Conservation (phyloP, 2,113 vertebrate genomes). For the Phalacrocorax pelagicus region DNA sequence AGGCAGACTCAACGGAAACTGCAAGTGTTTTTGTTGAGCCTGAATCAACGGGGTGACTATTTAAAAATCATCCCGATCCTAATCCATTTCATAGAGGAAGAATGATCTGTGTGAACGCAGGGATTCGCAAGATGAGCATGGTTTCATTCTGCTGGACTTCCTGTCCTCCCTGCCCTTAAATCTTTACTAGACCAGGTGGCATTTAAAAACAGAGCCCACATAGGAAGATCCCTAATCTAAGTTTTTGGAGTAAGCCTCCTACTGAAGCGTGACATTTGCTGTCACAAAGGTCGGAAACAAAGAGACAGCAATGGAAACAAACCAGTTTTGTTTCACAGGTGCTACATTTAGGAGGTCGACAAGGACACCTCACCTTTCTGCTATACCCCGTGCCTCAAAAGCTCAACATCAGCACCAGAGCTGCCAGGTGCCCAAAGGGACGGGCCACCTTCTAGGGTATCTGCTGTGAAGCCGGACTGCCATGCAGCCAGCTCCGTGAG, state of each 20-base stretch:
- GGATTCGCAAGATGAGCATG: neutral
- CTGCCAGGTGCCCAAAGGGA: too few species aligned
- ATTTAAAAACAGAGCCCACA: neutral
- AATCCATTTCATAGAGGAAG: neutral
- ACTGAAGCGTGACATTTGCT: neutral
- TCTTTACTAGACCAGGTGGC: neutral
- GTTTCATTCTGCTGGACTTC: neutral
- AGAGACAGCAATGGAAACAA: neutral
- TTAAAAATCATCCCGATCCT: neutral
- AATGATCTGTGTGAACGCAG: accelerated
- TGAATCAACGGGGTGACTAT: accelerated
- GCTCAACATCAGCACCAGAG: too few species aligned
- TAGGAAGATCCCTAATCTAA: neutral
- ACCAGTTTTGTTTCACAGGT: neutral
- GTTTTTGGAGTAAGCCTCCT: neutral
- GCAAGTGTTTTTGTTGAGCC: neutral
- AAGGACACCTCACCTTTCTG: neutral
- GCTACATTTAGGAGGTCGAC: neutral
- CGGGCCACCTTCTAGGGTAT: accelerated
- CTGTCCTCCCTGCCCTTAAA: neutral
- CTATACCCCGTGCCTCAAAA: accelerated
- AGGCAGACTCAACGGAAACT: neutral
- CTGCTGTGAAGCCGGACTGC: accelerated
- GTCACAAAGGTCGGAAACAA: neutral
- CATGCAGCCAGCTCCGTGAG: accelerated